A percentile compares a stretch with the other conserved stretches of the same genome.
Evolutionary conservation across 2,113 vertebrate species (phyloP).

Genomic region (Pygoscelis adeliae): DNA sequence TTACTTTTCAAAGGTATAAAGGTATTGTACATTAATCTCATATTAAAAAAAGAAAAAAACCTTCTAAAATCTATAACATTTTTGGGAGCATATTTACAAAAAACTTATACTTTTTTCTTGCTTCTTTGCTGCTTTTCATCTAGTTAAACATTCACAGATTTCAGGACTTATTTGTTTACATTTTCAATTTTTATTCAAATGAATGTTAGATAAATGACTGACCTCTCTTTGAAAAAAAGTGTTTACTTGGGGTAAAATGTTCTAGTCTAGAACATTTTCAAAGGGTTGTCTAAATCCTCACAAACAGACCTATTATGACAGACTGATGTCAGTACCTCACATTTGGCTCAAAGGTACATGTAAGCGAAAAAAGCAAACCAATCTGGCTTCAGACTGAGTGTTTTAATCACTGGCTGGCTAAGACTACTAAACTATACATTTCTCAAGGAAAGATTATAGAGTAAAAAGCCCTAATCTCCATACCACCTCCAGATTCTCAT

Average conservation of each 20-base stretch:
- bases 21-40: background rate
- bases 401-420: slow-evolving; percentile 58
- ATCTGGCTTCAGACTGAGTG: background rate
- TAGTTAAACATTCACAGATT: background rate
- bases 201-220: background rate
- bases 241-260: background rate
- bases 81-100: background rate
- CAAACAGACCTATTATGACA: slow-evolving; percentile 29
- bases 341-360: slow-evolving; percentile 27
- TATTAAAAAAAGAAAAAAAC: background rate
- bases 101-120: background rate
- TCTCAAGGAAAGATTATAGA: slow-evolving; percentile 58
- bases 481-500: slow-evolving; percentile 71
- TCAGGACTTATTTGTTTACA: background rate
- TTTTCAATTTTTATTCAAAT: background rate
- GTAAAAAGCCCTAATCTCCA: slow-evolving; percentile 56
- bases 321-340: background rate
- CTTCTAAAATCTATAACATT: background rate
- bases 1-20: background rate
- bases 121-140: background rate
- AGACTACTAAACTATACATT: slow-evolving; percentile 56
- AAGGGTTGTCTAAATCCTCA: background rate
- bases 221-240: background rate
- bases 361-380: slow-evolving; percentile 18
- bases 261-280: background rate